A percentile compares a stretch with the other conserved stretches of the same genome.
phyloP scores from a whole-genome alignment of 2,797 vertebrate species.

The Macropus fuliginosus region DNA sequence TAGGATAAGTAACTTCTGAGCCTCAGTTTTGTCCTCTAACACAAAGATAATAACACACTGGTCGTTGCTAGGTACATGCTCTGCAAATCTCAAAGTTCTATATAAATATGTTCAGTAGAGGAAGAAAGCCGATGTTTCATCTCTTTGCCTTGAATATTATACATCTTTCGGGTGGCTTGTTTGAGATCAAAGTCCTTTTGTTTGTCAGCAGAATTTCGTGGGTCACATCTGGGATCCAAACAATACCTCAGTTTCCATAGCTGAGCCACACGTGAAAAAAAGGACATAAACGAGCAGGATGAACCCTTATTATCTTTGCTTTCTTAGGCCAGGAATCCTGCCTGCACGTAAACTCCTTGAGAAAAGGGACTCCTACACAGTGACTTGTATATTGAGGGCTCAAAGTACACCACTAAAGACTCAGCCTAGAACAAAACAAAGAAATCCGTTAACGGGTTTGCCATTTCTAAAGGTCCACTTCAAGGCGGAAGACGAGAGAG shows the following conservation, averaged over 20 bases:
- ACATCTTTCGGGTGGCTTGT: not conserved
- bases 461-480: slow-evolving; percentile 63
- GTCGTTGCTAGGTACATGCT: not conserved
- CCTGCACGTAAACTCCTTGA: not conserved
- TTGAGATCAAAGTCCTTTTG: slow-evolving; percentile 53
- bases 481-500: slow-evolving; percentile 47
- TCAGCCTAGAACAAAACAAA: not conserved
- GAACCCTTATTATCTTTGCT: not conserved
- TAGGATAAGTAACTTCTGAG: not conserved
- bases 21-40: not conserved
- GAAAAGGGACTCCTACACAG: not conserved
- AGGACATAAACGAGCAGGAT: not conserved
- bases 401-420: not conserved
- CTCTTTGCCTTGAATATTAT: not conserved
- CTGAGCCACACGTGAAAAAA: not conserved
- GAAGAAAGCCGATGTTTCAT: not conserved
- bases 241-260: not conserved
- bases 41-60: not conserved
- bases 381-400: not conserved
- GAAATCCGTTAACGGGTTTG: slow-evolving; percentile 76
- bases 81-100: not conserved
- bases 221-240: slow-evolving; percentile 32
- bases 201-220: slow-evolving; percentile 11
- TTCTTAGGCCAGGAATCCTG: not conserved
- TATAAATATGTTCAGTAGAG: not conserved